Evolutionary conservation across 2,797 vertebrate genomes (phyloP).

Genomic region (Kryptopterus vitreolus): DNA sequence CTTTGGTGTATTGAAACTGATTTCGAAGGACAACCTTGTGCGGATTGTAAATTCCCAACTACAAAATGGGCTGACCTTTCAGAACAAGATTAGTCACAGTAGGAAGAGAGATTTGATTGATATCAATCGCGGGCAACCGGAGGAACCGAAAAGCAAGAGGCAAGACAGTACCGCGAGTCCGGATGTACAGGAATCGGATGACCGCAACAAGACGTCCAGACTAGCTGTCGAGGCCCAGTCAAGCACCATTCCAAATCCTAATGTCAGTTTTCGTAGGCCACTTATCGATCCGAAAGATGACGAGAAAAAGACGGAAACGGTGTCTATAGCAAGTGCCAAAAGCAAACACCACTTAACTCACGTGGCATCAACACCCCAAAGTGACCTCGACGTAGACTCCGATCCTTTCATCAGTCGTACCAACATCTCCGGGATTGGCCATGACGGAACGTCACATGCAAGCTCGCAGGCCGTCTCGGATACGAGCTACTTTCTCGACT

Average conservation of each 20-base stretch:
- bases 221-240: constrained; percentile 60
- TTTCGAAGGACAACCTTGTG: constrained; percentile 75
- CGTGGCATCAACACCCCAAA: constrained; percentile 64
- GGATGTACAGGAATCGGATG: constrained; percentile 64
- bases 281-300: constrained; percentile 59
- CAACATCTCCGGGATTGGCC: constrained; percentile 61
- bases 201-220: constrained; percentile 56
- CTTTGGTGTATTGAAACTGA: constrained; percentile 72
- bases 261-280: constrained; percentile 61
- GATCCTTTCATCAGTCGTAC: constrained; percentile 60
- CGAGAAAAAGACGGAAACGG: constrained; percentile 56
- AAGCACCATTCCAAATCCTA: constrained; percentile 62
- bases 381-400: constrained; percentile 63
- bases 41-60: constrained; percentile 77
- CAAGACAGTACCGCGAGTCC: constrained; percentile 67
- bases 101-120: constrained; percentile 79
- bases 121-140: constrained; percentile 72
- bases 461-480: constrained; percentile 62
- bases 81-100: constrained; percentile 72
- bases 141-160: constrained; percentile 64
- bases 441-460: constrained; percentile 60
- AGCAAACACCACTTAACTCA: constrained; percentile 62
- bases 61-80: constrained; percentile 67
- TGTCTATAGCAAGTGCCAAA: constrained; percentile 54
- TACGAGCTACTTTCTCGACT: constrained; percentile 66